phyloP scores from a whole-genome alignment of 2,113 vertebrate genomes.

The Oxyruncus cristatus region DNA sequence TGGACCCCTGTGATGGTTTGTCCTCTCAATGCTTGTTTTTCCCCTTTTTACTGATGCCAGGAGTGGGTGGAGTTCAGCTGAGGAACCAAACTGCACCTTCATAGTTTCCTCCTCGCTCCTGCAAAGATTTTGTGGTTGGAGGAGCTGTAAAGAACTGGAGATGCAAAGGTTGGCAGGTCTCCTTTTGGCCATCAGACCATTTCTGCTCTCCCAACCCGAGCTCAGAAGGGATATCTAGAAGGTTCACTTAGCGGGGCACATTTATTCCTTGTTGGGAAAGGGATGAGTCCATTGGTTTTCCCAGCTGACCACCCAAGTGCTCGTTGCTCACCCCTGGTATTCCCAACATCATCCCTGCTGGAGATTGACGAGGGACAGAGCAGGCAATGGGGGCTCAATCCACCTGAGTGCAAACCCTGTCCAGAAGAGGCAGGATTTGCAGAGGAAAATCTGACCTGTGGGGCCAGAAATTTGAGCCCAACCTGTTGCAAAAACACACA shows the following conservation, averaged over 20 bases:
- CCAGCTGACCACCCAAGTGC: not conserved
- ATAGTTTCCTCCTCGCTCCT: not conserved
- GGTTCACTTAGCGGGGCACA: not conserved
- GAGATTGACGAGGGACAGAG: not conserved
- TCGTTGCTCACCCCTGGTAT: not conserved
- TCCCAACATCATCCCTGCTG: fast-evolving
- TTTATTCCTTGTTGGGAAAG: not conserved
- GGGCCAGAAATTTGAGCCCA: not conserved
- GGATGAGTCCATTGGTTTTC: not conserved
- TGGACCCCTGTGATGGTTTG: not conserved
- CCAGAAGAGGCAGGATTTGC: not conserved
- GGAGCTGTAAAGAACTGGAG: not conserved
- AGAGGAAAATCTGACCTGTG: too few relatives aligned
- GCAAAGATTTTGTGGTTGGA: not conserved
- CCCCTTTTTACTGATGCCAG: not conserved
- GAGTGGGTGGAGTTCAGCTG: not conserved
- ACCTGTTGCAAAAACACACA: not conserved
- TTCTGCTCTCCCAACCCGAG: not conserved
- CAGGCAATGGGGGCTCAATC: not conserved
- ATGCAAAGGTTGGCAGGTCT: not conserved
- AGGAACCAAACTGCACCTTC: not conserved
- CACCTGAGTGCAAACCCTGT: not conserved
- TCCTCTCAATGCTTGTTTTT: not conserved
- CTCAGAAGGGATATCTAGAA: not conserved
- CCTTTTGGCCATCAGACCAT: not conserved